Conservation (phyloP, 2,888 invertebrate species). For the Meteorus colon region DNA sequence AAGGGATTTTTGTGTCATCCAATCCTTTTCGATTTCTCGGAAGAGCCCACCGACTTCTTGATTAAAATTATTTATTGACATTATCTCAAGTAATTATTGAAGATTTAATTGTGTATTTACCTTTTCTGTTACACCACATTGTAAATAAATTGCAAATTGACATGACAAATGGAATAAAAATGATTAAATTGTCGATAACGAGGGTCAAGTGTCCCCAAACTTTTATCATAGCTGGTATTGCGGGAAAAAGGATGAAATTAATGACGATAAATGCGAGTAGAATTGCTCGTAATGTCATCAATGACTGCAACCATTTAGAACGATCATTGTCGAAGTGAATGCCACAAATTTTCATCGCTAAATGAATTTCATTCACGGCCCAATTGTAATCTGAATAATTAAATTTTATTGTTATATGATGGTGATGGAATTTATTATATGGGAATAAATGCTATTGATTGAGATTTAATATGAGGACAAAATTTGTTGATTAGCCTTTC, state of each 20-base stretch:
- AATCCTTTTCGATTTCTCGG: conserved; percentile 33
- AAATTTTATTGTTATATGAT: not conserved
- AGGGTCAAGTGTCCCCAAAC: conserved; percentile 44
- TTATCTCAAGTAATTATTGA: no score
- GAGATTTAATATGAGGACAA: no score
- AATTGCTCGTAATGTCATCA: conserved; percentile 32
- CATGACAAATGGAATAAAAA: conserved; percentile 5
- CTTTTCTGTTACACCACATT: no score
- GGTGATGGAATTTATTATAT: not conserved
- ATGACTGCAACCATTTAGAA: not conserved
- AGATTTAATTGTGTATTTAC: no score
- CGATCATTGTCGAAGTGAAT: conserved; percentile 36
- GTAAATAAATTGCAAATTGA: no score
- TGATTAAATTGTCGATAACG: conserved; percentile 44
- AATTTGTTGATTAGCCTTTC: no score
- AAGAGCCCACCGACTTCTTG: not conserved
- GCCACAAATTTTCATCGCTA: conserved; percentile 40
- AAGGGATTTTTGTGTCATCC: conserved; percentile 38
- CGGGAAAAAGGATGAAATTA: conserved; percentile 36
- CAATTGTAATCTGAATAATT: conserved; percentile 45
- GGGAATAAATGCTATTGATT: no score
- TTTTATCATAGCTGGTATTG: conserved; percentile 36
- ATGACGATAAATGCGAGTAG: conserved; percentile 15
- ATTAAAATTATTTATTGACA: not conserved
- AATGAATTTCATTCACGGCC: conserved; percentile 42